Percentiles rank a stretch among this genome's conserved stretches.
Evolutionary conservation across 2,888 invertebrate genomes (phyloP).

Genomic region (Ganaspis brasiliensis): DNA sequence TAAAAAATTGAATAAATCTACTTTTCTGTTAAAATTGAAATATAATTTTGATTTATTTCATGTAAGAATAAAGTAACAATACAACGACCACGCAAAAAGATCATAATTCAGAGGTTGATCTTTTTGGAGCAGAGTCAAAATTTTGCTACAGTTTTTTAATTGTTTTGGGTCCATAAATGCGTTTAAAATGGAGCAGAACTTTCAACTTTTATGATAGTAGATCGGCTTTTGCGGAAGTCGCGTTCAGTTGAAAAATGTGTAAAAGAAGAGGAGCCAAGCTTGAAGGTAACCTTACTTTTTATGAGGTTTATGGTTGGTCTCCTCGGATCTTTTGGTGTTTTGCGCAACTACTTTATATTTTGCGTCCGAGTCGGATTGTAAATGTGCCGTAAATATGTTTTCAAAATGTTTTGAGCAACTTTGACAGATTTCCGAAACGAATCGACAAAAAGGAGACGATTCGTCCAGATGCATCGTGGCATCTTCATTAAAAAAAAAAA

Average conservation of each 20-base stretch:
- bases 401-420: slow-evolving; percentile 47
- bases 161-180: slow-evolving; percentile 62
- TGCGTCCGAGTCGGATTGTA: slow-evolving; percentile 34
- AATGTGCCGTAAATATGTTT: slow-evolving; percentile 48
- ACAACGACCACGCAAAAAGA: not conserved
- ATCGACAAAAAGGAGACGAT: not conserved
- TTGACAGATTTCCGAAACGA: slow-evolving; percentile 28
- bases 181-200: slow-evolving; percentile 69
- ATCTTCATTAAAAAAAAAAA: not conserved
- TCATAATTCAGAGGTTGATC: not conserved
- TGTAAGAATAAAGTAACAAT: slow-evolving; percentile 14
- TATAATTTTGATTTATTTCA: too few species aligned
- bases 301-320: slow-evolving; percentile 51
- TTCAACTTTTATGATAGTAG: slow-evolving; percentile 59
- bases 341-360: slow-evolving; percentile 48
- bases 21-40: too few species aligned
- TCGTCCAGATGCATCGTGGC: not conserved
- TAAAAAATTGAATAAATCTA: too few species aligned
- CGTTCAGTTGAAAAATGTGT: not conserved
- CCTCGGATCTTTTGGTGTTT: slow-evolving; percentile 45
- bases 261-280: slow-evolving; percentile 2
- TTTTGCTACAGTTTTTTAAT: slow-evolving; percentile 50
- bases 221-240: slow-evolving; percentile 46
- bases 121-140: slow-evolving; percentile 18
- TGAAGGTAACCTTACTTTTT: slow-evolving; percentile 52